Evolutionary conservation across 2,113 vertebrate genomes (phyloP), one percentile per base, ranked within the genome.

Genomic region (Pheucticus melanocephalus): DNA sequence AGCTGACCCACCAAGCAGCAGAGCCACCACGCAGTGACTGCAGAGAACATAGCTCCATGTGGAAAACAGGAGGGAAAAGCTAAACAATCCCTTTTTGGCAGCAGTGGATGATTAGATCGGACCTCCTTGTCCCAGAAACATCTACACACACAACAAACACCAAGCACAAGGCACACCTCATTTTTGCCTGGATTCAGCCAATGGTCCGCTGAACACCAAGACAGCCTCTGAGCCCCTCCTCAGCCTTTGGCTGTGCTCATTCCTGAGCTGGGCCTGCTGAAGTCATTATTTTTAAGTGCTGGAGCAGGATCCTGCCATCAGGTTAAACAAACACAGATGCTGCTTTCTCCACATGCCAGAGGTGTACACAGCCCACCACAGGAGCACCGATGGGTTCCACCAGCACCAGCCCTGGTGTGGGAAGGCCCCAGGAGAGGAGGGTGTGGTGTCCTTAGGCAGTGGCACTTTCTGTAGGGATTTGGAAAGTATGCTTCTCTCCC

Each of bases 391-490:
- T 1, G 17, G 14, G 27, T 23, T 63, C 56, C 50, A 65, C 0
- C 5, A 4, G 12, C 19, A 28, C 25, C 0, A 0, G 23, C 53
- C 30, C 27, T 0, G 0, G 10, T 19, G 31, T 11, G 47, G 4
- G 9, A 64, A 48, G 18, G 42, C 9, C 47, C 10, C 59, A 64
- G 60, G 35, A 73, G 10, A 65, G 31, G 21, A 88, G 9, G 1
- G 8, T 0, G 5, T 6, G 35, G 33, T 15, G 17, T 31, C 22
- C 3, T 39, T 3, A 84, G n/a, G 18, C 39, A 44, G 50, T 3
- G 4, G 37, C 47, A 68, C n/a, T 54, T 81, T 50, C 45, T 76
- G n/a, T 2, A 61, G 40, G 6, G 42, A 60, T 23, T 13, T 7
- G 8, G 72, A 48, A 78, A 91, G 28, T 3, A 40, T 15, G 33